Conservation (phyloP, 2,888 invertebrate species). For the Dysmachus trigonus region DNA sequence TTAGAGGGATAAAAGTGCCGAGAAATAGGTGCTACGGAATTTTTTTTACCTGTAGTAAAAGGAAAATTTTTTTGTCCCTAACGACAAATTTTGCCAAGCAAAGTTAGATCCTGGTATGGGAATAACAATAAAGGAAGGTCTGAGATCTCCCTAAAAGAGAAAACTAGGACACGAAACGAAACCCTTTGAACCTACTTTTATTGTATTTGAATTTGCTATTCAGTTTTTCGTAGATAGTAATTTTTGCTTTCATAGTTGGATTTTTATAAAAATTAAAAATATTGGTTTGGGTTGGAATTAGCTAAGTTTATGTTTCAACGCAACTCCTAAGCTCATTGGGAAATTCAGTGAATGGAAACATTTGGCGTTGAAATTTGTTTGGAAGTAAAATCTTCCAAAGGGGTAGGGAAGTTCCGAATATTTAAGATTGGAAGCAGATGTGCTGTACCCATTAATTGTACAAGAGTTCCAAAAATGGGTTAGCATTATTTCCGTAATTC, state of each 20-base stretch:
- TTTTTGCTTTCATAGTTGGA: too few relatives aligned
- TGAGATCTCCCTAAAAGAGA: background rate
- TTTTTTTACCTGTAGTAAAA: too few relatives aligned
- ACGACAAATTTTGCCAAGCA: too few relatives aligned
- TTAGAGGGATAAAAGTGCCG: too few relatives aligned
- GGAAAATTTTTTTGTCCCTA: too few relatives aligned
- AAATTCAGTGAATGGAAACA: background rate
- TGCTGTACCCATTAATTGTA: background rate
- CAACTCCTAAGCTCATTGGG: background rate
- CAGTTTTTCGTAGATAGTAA: background rate
- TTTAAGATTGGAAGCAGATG: background rate
- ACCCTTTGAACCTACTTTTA: too few relatives aligned
- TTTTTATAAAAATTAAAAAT: background rate
- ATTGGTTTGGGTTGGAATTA: background rate
- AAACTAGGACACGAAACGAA: too few relatives aligned
- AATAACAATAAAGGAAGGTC: too few relatives aligned
- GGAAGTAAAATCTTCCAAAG: background rate
- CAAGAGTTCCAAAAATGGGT: background rate
- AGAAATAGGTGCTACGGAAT: too few relatives aligned
- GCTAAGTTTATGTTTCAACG: background rate
- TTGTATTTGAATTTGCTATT: too few relatives aligned
- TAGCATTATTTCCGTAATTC: background rate
- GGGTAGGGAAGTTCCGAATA: background rate
- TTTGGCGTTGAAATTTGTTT: background rate
- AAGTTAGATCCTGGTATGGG: too few relatives aligned